A percentile compares a stretch with the other conserved stretches of the same genome.
phyloP scores from a whole-genome alignment of 2,888 invertebrate genomes.

The Aromia moschata region DNA sequence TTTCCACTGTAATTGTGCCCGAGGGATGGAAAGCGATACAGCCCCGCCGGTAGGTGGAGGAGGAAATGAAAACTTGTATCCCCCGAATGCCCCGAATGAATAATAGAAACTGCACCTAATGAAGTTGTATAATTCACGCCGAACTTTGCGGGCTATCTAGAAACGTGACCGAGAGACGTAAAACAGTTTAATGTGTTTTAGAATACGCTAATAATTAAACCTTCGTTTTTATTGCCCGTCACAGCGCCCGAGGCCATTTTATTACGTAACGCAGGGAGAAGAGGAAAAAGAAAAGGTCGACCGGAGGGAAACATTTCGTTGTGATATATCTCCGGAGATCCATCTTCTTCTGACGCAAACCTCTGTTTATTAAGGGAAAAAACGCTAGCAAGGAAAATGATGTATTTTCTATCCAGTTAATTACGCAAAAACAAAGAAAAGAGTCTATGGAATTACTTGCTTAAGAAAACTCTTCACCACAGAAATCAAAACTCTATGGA shows the following conservation, averaged over 20 bases:
- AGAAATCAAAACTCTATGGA: no score
- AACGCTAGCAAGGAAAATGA: no score
- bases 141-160: constrained; percentile 6
- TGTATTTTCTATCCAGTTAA: no score
- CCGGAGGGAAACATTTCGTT: constrained; percentile 5
- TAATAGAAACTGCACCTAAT: constrained; percentile 7
- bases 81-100: neutral
- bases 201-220: constrained; percentile 8
- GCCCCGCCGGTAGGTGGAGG: neutral
- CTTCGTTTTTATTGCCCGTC: constrained; percentile 4
- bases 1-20: constrained; percentile 5
- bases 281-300: constrained; percentile 3
- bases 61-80: constrained; percentile 1
- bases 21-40: constrained; percentile 8
- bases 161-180: constrained; percentile 1
- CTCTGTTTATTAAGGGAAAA: no score
- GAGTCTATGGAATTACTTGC: no score
- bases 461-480: no score
- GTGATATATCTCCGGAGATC: no score
- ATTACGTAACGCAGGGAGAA: neutral
- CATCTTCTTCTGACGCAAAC: no score
- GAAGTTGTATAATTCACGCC: constrained; percentile 6
- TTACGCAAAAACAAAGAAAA: no score
- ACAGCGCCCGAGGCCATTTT: constrained; percentile 6
- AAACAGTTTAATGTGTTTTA: constrained; percentile 5